Percentiles rank a stretch among this genome's conserved stretches.
Evolutionary conservation across 2,888 invertebrate species (phyloP).

Genomic region (Scaptomyza tumidula): DNA sequence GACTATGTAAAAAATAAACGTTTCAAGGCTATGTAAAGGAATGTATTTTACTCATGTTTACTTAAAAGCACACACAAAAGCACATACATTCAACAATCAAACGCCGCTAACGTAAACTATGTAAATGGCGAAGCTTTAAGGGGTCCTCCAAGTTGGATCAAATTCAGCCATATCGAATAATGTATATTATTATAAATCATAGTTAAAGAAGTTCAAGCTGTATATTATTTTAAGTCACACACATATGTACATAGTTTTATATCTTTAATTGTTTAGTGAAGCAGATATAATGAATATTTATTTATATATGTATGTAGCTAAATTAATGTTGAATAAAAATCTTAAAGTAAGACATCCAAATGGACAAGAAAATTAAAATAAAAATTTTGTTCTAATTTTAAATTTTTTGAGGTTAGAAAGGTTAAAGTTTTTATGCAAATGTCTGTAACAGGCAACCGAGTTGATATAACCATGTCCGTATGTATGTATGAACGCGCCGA

Average conservation of each 20-base stretch:
- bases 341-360: slow-evolving; percentile 35
- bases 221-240: slow-evolving; percentile 27
- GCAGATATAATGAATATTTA: slow-evolving; percentile 44
- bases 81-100: slow-evolving; percentile 12
- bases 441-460: no score
- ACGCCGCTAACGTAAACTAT: slow-evolving; percentile 26
- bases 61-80: slow-evolving; percentile 1
- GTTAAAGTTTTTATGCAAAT: background rate
- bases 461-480: no score
- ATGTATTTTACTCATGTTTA: slow-evolving; percentile 21
- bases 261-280: slow-evolving; percentile 27
- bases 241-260: slow-evolving; percentile 44
- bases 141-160: slow-evolving; percentile 30
- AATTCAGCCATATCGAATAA: slow-evolving; percentile 57
- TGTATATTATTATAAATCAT: slow-evolving; percentile 56
- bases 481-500: no score
- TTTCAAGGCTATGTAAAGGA: slow-evolving; percentile 9
- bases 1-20: slow-evolving; percentile 6
- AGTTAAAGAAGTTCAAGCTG: slow-evolving; percentile 30
- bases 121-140: slow-evolving; percentile 50
- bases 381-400: background rate
- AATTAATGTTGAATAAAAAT: slow-evolving; percentile 59
- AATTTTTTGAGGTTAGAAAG: no score
- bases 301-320: slow-evolving; percentile 52
- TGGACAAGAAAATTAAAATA: slow-evolving; percentile 14